Evolutionary conservation across 2,113 vertebrate species (phyloP).

Genomic region (human (Homo sapiens)): DNA sequence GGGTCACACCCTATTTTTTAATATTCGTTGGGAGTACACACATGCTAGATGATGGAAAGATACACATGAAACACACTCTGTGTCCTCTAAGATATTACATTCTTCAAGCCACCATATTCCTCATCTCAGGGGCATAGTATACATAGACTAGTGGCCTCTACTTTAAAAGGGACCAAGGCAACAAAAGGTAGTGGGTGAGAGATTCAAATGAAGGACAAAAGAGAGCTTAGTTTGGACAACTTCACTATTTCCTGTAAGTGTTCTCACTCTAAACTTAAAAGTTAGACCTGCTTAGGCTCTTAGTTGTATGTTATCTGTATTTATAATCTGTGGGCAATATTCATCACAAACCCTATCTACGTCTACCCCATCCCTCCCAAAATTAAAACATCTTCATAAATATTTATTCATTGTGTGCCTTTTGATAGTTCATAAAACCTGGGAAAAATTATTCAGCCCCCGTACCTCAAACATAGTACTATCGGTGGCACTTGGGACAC

Average conservation of each 20-base stretch:
- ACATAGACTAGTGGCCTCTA: slow-evolving; percentile 3
- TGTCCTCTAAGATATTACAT: slow-evolving; percentile 58
- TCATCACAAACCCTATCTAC: background rate
- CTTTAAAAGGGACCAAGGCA: slow-evolving; percentile 39
- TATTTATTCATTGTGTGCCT: background rate
- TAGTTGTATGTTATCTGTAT: background rate
- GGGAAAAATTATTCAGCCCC: background rate
- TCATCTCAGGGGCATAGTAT: background rate
- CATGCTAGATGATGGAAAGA: slow-evolving; percentile 42
- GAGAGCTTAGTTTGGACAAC: background rate
- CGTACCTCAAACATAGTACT: background rate
- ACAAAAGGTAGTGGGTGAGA: background rate
- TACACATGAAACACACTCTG: slow-evolving; percentile 1
- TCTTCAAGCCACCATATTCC: slow-evolving; percentile 39
- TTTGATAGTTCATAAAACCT: background rate
- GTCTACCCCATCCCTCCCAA: background rate
- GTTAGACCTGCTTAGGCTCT: background rate
- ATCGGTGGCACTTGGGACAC: background rate
- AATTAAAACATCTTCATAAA: background rate
- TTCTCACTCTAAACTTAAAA: background rate
- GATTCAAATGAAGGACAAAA: slow-evolving; percentile 12
- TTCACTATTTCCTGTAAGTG: background rate
- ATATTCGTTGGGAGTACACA: slow-evolving; percentile 54
- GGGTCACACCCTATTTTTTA: slow-evolving; percentile 63
- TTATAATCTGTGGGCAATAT: background rate